phyloP scores from a whole-genome alignment of 2,113 vertebrate species.

The pig (Sus scrofa) region T2T-Sscrofa CM000824.6:152351001-152351500 shows the following conservation, averaged over 20 bases:
- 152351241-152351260: neutral
- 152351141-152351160: neutral
- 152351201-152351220: neutral
- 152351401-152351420: neutral
- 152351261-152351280: rapidly evolving
- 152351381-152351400: neutral
- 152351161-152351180: neutral
- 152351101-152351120: neutral
- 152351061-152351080: neutral
- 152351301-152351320: neutral
- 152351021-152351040: neutral
- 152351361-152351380: neutral
- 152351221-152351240: neutral
- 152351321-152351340: neutral
- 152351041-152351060: neutral
- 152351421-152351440: rapidly evolving
- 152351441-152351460: neutral
- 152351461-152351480: neutral
- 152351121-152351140: constrained; percentile 25
- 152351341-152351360: neutral
- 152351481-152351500: neutral
- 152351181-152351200: neutral
- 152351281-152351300: no score
- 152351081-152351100: neutral
- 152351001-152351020: neutral